These are phyloP conservation scores for Drosophila micromelanica DNA, from an alignment of 1,140 invertebrate genomes.

Conservation along the genomic window DNA sequence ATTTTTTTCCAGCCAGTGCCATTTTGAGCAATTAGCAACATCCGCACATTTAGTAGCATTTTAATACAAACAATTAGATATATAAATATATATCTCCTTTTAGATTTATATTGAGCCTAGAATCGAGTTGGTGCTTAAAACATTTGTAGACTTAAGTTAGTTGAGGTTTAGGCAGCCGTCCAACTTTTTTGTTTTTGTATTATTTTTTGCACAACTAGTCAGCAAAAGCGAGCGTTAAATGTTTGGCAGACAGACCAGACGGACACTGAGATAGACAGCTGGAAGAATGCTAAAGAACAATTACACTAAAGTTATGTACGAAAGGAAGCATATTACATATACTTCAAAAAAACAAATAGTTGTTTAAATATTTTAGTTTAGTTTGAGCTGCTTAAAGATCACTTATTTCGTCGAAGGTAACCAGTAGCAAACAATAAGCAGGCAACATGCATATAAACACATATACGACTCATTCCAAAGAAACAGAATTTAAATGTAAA, in stretches of 20 bases:
- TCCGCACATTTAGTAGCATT: slow-evolving; percentile 33
- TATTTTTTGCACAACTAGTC: slow-evolving; percentile 70
- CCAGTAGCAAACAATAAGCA: slow-evolving; percentile 29
- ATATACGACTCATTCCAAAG: slow-evolving; percentile 84
- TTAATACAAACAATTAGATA: slow-evolving; percentile 12
- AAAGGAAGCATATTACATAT: background rate
- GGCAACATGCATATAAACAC: slow-evolving; percentile 40
- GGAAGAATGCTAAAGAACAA: slow-evolving; percentile 51
- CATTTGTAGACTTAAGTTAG: slow-evolving; percentile 50
- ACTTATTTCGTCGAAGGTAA: slow-evolving; percentile 60
- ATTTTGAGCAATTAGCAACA: slow-evolving; percentile 51
- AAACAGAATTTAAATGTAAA: slow-evolving; percentile 78
- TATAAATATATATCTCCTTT: slow-evolving; percentile 12
- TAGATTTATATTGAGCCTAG: slow-evolving; percentile 61
- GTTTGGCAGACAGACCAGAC: slow-evolving; percentile 16
- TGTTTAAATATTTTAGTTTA: slow-evolving; percentile 22
- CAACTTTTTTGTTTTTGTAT: slow-evolving; percentile 21
- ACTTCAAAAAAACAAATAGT: background rate
- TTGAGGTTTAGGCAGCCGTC: slow-evolving; percentile 65
- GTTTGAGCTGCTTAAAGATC: slow-evolving; percentile 71
- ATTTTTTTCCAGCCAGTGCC: slow-evolving; percentile 80
- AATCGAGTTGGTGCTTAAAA: slow-evolving; percentile 76
- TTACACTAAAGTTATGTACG: slow-evolving; percentile 17
- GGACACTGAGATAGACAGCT: slow-evolving; percentile 34
- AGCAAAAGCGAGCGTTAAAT: slow-evolving; percentile 46